phyloP scores from a whole-genome alignment of 1,140 invertebrate genomes.

The Nasonia longicornis region DNA sequence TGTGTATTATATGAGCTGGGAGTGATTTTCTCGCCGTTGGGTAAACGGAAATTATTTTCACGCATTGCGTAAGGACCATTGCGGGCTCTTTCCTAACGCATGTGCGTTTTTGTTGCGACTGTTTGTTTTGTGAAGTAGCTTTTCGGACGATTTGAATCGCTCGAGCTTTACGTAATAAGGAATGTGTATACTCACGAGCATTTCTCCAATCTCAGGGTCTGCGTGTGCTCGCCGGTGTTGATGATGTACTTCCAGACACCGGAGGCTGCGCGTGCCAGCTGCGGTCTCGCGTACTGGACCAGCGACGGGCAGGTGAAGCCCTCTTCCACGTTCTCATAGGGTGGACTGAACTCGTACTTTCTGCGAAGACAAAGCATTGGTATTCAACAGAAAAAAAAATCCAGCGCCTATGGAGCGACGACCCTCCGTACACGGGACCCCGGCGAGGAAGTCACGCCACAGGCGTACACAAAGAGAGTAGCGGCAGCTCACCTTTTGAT shows the following conservation, averaged over 20 bases:
- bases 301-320: constrained; percentile 85
- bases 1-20: neutral
- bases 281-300: constrained; percentile 85
- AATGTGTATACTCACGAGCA: constrained; percentile 75
- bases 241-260: constrained; percentile 90
- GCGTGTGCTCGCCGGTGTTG: constrained; percentile 87
- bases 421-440: neutral
- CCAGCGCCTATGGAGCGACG: neutral
- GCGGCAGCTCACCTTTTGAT: constrained; percentile 61
- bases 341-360: constrained; percentile 60
- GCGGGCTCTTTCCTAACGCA: neutral
- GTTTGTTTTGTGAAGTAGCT: too few relatives aligned
- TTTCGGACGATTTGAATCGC: too few relatives aligned
- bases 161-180: too few relatives aligned
- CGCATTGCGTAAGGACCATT: constrained; percentile 19
- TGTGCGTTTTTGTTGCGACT: too few relatives aligned
- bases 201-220: constrained; percentile 86
- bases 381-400: neutral
- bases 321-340: constrained; percentile 70
- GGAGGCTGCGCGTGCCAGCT: constrained; percentile 83
- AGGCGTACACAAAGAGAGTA: neutral
- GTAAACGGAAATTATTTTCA: constrained; percentile 27
- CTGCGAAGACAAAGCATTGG: neutral
- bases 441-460: too few relatives aligned
- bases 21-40: constrained; percentile 25